Evolutionary conservation across 2,797 vertebrate genomes (phyloP).

Genomic region (Melanotaenia boesemani): DNA sequence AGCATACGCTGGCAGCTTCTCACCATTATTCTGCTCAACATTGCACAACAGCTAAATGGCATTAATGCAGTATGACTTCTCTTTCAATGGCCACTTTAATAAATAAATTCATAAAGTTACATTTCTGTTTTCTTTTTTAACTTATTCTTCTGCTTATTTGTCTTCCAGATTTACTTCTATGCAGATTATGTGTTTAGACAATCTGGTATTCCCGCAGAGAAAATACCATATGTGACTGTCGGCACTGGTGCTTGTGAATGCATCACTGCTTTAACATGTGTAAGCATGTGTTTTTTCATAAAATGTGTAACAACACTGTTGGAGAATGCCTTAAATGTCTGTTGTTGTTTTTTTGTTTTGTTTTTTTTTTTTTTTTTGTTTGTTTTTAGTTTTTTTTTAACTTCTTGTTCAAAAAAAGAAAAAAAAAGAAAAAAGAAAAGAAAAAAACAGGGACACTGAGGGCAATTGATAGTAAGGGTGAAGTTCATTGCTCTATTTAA

Average conservation of each 20-base stretch:
- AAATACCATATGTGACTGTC: slow-evolving; percentile 87
- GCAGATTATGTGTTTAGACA: slow-evolving; percentile 86
- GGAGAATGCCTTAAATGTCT: background rate
- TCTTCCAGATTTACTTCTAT: slow-evolving; percentile 91
- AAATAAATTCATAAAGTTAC: background rate
- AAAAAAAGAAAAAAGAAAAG: too few relatives aligned
- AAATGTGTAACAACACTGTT: background rate
- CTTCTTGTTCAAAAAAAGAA: background rate
- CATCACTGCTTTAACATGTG: slow-evolving; percentile 89
- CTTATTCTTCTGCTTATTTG: slow-evolving; percentile 6
- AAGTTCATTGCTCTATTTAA: too few relatives aligned
- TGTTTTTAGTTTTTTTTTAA: background rate
- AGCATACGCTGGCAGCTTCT: slow-evolving; percentile 89
- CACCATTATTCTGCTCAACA: slow-evolving; percentile 83
- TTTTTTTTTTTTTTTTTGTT: too few relatives aligned
- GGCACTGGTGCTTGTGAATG: slow-evolving; percentile 92
- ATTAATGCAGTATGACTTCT: slow-evolving; percentile 85
- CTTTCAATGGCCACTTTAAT: too few relatives aligned
- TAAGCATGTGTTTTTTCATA: slow-evolving; percentile 73
- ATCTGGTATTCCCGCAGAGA: slow-evolving; percentile 82
- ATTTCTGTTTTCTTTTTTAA: background rate
- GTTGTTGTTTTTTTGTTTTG: too few relatives aligned
- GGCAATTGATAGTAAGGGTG: background rate
- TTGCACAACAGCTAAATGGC: slow-evolving; percentile 91
- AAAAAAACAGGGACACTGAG: background rate